Evolutionary conservation across 2,797 vertebrate genomes (phyloP).

Genomic region (Sparus aurata): DNA sequence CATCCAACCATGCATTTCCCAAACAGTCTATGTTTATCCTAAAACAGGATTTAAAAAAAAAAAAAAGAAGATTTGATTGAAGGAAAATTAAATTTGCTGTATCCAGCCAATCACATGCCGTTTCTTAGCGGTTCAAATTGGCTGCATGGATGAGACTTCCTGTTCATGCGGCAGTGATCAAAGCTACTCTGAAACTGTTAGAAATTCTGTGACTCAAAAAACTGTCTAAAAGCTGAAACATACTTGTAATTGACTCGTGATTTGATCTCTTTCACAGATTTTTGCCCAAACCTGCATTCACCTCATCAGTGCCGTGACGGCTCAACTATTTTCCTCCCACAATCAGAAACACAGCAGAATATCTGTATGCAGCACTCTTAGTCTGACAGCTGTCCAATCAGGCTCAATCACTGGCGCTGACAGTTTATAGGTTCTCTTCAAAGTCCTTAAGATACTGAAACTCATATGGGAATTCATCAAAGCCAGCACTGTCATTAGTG

Average conservation of each 20-base stretch:
- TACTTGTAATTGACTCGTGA: not conserved
- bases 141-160: not conserved
- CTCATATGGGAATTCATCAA: constrained; percentile 62
- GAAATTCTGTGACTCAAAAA: not conserved
- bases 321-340: not conserved
- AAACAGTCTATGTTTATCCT: not conserved
- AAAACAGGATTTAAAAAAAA: not conserved
- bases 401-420: constrained; percentile 52
- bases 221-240: not conserved
- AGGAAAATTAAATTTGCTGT: not conserved
- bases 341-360: not conserved
- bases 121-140: not conserved
- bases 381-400: constrained; percentile 70
- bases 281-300: not conserved
- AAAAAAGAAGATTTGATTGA: not conserved
- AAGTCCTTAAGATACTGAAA: constrained; percentile 59
- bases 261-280: too few species aligned
- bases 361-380: constrained; percentile 15
- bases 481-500: constrained; percentile 48
- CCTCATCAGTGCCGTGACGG: not conserved
- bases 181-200: too few species aligned
- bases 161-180: not conserved
- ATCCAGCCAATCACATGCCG: not conserved
- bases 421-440: constrained; percentile 66
- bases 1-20: not conserved